phyloP scores from a whole-genome alignment of 2,797 vertebrate species.

The Enteromius viviparus region DNA sequence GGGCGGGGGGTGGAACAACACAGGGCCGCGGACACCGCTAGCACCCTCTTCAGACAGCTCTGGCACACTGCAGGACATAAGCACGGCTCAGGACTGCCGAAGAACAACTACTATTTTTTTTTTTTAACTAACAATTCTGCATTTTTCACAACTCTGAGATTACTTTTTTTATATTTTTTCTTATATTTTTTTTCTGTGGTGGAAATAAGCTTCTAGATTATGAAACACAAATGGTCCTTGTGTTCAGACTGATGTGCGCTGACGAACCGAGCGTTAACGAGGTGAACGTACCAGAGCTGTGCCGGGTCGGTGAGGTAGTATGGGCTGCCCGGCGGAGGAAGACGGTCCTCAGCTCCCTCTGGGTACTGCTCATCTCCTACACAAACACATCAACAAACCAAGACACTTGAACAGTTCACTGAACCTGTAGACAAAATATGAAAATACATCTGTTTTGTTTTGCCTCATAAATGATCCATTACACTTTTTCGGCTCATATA shows the following conservation, averaged over 20 bases:
- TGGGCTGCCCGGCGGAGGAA: constrained; percentile 79
- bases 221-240: no score
- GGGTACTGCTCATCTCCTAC: constrained; percentile 79
- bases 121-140: neutral
- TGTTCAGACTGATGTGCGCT: no score
- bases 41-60: constrained; percentile 80
- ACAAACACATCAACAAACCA: constrained; percentile 11
- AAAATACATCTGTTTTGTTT: neutral
- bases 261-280: neutral
- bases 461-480: neutral
- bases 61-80: constrained; percentile 70
- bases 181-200: neutral
- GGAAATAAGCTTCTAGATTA: no score
- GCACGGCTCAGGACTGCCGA: neutral
- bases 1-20: constrained; percentile 81
- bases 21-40: constrained; percentile 75
- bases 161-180: no score
- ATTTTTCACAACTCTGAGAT: neutral
- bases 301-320: constrained; percentile 82
- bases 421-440: neutral
- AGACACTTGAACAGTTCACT: neutral
- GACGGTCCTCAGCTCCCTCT: constrained; percentile 78
- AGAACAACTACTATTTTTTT: neutral
- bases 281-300: constrained; percentile 72
- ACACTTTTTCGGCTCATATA: neutral